phyloP scores from a whole-genome alignment of 2,797 vertebrate species.

The Myoxocephalus aenaeus region DNA sequence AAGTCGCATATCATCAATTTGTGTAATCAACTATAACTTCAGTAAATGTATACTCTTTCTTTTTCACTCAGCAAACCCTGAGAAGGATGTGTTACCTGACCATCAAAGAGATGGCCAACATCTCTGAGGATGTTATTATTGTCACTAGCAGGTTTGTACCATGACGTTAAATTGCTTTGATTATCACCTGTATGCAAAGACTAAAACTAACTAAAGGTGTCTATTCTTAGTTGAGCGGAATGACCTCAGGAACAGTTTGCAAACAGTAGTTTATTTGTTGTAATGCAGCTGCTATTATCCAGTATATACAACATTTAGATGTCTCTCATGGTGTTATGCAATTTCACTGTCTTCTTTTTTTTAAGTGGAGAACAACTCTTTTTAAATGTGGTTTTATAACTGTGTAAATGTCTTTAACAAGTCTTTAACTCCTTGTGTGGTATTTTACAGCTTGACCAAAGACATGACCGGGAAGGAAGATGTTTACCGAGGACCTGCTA shows the following conservation, averaged over 20 bases:
- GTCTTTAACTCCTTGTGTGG: not conserved
- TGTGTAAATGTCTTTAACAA: not conserved
- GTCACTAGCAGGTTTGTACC: slow-evolving; percentile 95
- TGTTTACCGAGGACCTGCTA: slow-evolving; percentile 95
- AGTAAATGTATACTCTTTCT: not conserved
- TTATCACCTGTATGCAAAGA: not conserved
- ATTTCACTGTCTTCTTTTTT: not conserved
- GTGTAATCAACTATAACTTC: not conserved
- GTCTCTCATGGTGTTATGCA: not conserved
- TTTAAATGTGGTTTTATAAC: not conserved
- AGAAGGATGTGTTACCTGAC: slow-evolving; percentile 98
- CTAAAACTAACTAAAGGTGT: not conserved
- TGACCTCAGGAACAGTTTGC: not conserved
- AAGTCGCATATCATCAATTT: too few relatives aligned
- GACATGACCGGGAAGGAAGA: slow-evolving; percentile 99
- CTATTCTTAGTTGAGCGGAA: not conserved
- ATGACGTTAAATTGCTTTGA: not conserved
- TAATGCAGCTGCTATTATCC: not conserved
- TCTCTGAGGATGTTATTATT: slow-evolving; percentile 98
- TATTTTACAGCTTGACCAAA: slow-evolving; percentile 91
- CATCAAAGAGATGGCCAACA: slow-evolving; percentile 99
- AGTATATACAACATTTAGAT: not conserved
- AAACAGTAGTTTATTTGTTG: not conserved
- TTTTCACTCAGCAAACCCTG: slow-evolving; percentile 90
- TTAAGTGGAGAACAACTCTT: not conserved